Evolutionary conservation across 1,140 invertebrate genomes (phyloP).

Genomic region (Papilio glaucus): DNA sequence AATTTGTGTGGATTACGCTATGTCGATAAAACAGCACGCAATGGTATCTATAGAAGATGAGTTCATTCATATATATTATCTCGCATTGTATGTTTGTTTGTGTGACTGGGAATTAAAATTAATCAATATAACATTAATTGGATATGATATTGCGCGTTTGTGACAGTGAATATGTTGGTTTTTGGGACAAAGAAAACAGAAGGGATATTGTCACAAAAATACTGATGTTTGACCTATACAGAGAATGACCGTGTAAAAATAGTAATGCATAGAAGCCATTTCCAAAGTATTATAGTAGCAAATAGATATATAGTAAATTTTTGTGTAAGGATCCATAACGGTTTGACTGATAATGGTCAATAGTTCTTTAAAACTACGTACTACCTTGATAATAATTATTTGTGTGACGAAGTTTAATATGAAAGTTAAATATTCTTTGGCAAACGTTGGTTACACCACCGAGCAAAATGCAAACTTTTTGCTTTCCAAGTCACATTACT

Average conservation of each 20-base stretch:
- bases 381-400: too few relatives aligned
- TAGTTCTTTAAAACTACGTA: neutral
- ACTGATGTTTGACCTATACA: neutral
- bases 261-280: neutral
- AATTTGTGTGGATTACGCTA: neutral
- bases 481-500: too few relatives aligned
- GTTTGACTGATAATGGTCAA: neutral
- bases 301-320: neutral
- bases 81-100: slow-evolving; percentile 36
- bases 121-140: slow-evolving; percentile 16
- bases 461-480: too few relatives aligned
- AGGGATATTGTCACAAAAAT: neutral
- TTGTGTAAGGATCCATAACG: neutral
- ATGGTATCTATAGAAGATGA: slow-evolving; percentile 1
- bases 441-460: too few relatives aligned
- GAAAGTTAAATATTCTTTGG: neutral
- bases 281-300: neutral
- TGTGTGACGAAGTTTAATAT: too few relatives aligned
- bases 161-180: slow-evolving; percentile 44
- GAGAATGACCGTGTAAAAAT: neutral
- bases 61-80: slow-evolving; percentile 37
- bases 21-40: slow-evolving; percentile 1
- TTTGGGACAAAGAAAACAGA: neutral
- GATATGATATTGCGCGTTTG: slow-evolving; percentile 39
- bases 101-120: slow-evolving; percentile 28